Conservation (phyloP, 2,113 vertebrate genomes). For the Ceuthmochares aereus region DNA sequence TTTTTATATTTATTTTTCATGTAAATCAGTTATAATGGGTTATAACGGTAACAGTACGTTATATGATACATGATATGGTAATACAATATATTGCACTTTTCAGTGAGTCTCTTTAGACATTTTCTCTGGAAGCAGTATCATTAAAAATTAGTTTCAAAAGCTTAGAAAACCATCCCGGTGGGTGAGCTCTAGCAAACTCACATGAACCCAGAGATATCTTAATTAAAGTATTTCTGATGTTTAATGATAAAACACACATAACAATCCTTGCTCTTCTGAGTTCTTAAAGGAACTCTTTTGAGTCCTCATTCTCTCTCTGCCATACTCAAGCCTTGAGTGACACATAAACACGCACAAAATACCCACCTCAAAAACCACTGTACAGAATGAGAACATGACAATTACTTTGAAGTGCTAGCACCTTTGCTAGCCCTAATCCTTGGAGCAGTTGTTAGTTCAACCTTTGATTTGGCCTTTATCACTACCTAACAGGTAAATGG, state of each 20-base stretch:
- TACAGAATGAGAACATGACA: conserved; percentile 26
- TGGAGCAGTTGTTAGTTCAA: conserved; percentile 41
- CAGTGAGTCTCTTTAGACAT: conserved; percentile 35
- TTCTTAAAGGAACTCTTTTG: conserved; percentile 59
- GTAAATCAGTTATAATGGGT: not conserved
- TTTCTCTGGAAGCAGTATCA: conserved; percentile 63
- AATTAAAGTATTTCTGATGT: conserved; percentile 73
- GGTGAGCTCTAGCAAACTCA: conserved; percentile 50
- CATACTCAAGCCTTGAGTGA: conserved; percentile 48
- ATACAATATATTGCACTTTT: conserved; percentile 46
- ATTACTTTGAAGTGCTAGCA: conserved; percentile 30
- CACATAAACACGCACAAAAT: conserved; percentile 53
- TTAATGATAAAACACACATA: conserved; percentile 66
- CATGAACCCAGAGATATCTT: conserved; percentile 46
- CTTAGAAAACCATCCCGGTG: conserved; percentile 50
- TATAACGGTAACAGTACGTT: conserved; percentile 32
- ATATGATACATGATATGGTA: not conserved
- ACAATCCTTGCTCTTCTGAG: conserved; percentile 55
- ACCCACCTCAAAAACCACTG: conserved; percentile 46
- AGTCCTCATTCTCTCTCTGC: conserved; percentile 37
- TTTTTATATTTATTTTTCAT: not conserved
- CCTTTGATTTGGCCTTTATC: conserved; percentile 50
- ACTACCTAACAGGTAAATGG: conserved; percentile 46
- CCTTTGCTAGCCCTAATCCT: conserved; percentile 49
- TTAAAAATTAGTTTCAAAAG: conserved; percentile 71